Percentiles rank a stretch among this genome's conserved stretches.
Evolutionary conservation across 2,797 vertebrate species (phyloP).

Genomic region (Neoniphon sammara): DNA sequence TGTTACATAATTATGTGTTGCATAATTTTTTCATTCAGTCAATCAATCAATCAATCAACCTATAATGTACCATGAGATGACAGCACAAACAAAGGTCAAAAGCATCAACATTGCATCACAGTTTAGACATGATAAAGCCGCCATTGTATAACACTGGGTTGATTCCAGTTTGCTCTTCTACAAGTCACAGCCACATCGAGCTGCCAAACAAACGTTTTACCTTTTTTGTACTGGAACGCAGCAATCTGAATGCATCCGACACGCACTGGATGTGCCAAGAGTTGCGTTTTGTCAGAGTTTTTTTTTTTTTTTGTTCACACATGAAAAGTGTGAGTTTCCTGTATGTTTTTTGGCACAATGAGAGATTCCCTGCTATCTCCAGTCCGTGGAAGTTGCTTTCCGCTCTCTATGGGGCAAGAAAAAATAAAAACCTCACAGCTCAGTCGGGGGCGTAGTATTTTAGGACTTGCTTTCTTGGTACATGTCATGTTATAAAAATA

Average conservation of each 20-base stretch:
- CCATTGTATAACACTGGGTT: no score
- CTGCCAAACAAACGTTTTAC: no score
- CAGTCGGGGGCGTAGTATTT: constrained; percentile 37
- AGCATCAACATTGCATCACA: no score
- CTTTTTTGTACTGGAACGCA: neutral
- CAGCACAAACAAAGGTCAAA: no score
- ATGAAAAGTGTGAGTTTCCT: neutral
- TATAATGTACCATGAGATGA: no score
- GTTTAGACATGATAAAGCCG: no score
- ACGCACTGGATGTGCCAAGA: neutral
- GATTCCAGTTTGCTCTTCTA: no score
- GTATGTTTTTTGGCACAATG: constrained; percentile 14
- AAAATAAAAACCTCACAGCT: constrained; percentile 33
- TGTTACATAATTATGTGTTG: no score
- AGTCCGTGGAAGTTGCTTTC: constrained; percentile 43
- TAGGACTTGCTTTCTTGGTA: constrained; percentile 20
- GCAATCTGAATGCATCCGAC: neutral
- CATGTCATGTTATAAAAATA: constrained; percentile 3
- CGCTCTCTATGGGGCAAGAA: constrained; percentile 21
- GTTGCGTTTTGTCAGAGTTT: neutral
- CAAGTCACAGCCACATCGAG: no score
- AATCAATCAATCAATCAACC: no score
- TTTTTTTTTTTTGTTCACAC: neutral
- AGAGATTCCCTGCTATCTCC: constrained; percentile 21
- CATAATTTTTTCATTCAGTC: no score